Conservation (phyloP, 2,113 vertebrate genomes). For the Dolichallabes microphthalmus region DNA sequence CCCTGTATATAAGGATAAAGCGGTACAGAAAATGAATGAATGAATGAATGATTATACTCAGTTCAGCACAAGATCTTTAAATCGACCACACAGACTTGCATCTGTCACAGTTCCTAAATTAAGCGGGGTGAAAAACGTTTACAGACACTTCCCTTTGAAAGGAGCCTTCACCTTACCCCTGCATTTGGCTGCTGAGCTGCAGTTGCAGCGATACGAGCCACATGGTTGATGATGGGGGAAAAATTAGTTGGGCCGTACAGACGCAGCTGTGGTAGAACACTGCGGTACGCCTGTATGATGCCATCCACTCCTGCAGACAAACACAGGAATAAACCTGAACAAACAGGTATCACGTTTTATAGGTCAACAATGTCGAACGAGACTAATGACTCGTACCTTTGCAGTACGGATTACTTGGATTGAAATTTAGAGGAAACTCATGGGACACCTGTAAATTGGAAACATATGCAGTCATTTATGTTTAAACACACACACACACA, state of each 20-base stretch:
- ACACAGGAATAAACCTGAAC: neutral
- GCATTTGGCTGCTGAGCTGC: constrained; percentile 72
- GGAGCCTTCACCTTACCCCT: constrained; percentile 68
- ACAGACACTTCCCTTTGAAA: neutral
- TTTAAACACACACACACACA: neutral
- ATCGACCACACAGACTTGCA: too few species aligned
- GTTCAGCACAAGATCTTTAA: too few species aligned
- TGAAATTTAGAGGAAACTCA: constrained; percentile 94
- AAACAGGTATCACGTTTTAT: neutral
- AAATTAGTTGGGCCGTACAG: constrained; percentile 93
- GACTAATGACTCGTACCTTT: constrained; percentile 72
- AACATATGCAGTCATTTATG: neutral
- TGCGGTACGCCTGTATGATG: constrained; percentile 83
- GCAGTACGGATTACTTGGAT: constrained; percentile 83
- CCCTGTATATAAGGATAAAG: too few species aligned
- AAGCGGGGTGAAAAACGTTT: neutral
- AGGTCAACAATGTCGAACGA: neutral
- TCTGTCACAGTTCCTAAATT: too few species aligned
- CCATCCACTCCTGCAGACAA: constrained; percentile 81
- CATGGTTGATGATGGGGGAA: constrained; percentile 87
- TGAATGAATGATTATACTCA: too few species aligned
- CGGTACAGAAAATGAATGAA: too few species aligned
- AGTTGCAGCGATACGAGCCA: constrained; percentile 78
- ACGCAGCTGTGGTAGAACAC: constrained; percentile 78
- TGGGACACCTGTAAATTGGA: constrained; percentile 79